Percentiles rank a stretch among this genome's conserved stretches.
phyloP scores from a whole-genome alignment of 2,797 vertebrate genomes.

The Enoplosus armatus region DNA sequence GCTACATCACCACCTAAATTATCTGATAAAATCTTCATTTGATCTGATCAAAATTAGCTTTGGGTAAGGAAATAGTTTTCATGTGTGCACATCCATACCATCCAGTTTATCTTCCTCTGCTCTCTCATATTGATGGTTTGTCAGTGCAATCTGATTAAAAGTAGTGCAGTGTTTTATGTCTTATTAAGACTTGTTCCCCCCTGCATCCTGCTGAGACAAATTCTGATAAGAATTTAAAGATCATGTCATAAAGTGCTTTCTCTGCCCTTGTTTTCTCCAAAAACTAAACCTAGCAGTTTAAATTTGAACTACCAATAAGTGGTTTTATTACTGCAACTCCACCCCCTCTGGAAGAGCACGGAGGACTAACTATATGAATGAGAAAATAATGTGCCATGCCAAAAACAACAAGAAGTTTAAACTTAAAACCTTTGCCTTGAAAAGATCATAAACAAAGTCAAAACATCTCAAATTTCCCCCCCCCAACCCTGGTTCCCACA shows the following conservation, averaged over 20 bases:
- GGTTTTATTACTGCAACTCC: conserved; percentile 5
- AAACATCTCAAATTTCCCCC: neutral
- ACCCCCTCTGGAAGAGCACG: conserved; percentile 9
- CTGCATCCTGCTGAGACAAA: conserved; percentile 18
- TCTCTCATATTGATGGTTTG: conserved; percentile 32
- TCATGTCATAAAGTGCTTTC: conserved; percentile 76
- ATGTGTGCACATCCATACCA: conserved; percentile 22
- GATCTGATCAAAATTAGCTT: conserved; percentile 53
- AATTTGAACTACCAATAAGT: conserved; percentile 18
- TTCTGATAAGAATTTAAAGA: conserved; percentile 32
- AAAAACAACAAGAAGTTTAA: conserved; percentile 2
- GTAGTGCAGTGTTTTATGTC: conserved; percentile 67
- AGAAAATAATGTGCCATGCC: neutral
- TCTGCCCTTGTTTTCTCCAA: conserved; percentile 22
- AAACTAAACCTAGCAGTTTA: conserved; percentile 31
- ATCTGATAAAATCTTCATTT: conserved; percentile 53
- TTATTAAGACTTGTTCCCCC: conserved; percentile 27
- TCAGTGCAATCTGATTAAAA: conserved; percentile 71
- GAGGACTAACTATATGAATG: conserved; percentile 13
- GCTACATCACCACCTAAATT: conserved; percentile 42
- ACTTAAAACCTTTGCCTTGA: conserved; percentile 16
- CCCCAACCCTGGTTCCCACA: neutral
- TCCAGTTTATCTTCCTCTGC: conserved; percentile 35
- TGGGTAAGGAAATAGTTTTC: conserved; percentile 43
- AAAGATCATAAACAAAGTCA: conserved; percentile 10